A percentile compares a stretch with the other conserved stretches of the same genome.
phyloP scores from a whole-genome alignment of 1,140 invertebrate genomes.

The Zaprionus gabonicus region DNA sequence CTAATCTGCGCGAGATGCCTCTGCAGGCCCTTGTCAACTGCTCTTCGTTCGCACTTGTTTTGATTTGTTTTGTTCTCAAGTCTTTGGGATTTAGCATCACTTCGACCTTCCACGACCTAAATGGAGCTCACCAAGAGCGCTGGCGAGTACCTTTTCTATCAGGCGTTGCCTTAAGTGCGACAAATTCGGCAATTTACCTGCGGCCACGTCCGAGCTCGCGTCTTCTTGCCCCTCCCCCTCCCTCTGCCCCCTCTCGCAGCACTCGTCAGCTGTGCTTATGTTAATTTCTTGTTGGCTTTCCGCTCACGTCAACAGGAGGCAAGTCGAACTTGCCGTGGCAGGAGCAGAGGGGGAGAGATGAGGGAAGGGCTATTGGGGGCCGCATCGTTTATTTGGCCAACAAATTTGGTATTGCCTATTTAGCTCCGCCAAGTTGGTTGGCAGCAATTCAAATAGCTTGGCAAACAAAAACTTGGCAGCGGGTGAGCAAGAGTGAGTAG shows the following conservation, averaged over 20 bases:
- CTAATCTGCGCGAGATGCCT: background rate
- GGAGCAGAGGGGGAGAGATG: background rate
- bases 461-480: conserved; percentile 32
- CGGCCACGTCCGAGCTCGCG: conserved; percentile 25
- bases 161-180: conserved; percentile 51
- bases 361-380: background rate
- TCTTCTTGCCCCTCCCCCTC: background rate
- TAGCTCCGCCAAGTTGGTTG: conserved; percentile 15
- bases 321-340: background rate
- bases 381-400: conserved; percentile 25
- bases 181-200: conserved; percentile 59
- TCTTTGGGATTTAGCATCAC: background rate
- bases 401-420: conserved; percentile 26
- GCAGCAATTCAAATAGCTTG: conserved; percentile 19
- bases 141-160: conserved; percentile 18
- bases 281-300: conserved; percentile 63
- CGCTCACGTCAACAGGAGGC: conserved; percentile 51
- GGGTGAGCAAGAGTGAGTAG: background rate
- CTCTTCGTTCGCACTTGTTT: background rate
- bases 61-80: conserved; percentile 1
- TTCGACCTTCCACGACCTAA: background rate
- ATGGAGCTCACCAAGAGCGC: background rate
- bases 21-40: background rate
- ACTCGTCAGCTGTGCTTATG: conserved; percentile 28
- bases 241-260: background rate